These are phyloP conservation scores for Mastigias papua DNA, from an alignment of 30 jellyfish, hydroid and myxozoan genomes.

Conservation along the genomic window DNA sequence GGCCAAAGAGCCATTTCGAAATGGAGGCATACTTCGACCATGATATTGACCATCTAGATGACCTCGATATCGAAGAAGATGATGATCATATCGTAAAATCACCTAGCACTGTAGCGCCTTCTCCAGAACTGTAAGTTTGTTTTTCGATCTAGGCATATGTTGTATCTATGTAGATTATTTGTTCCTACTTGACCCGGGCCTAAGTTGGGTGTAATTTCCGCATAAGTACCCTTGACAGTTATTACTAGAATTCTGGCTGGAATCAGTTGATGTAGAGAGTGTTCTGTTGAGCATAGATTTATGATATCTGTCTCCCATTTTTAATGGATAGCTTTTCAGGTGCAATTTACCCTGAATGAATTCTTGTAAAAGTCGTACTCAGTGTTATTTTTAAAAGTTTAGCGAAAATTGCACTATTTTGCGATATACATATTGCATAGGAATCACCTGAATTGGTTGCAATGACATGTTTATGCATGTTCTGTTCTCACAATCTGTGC, in stretches of 20 bases:
- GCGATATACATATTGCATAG: too few species aligned
- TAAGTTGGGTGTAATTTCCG: constrained; percentile 39
- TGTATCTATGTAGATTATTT: neutral
- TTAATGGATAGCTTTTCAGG: too few species aligned
- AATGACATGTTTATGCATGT: too few species aligned
- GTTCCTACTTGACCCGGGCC: constrained; percentile 1
- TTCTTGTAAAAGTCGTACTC: too few species aligned
- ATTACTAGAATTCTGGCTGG: neutral
- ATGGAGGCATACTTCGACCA: constrained; percentile 68
- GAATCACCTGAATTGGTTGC: too few species aligned
- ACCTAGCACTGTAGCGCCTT: constrained; percentile 62
- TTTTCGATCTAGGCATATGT: neutral
- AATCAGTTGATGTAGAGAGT: too few species aligned
- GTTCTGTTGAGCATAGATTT: too few species aligned
- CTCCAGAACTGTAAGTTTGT: constrained; percentile 79
- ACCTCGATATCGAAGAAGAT: constrained; percentile 88
- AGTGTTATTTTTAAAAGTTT: too few species aligned
- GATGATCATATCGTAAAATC: constrained; percentile 58
- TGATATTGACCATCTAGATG: constrained; percentile 77
- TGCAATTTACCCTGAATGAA: too few species aligned
- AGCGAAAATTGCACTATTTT: too few species aligned
- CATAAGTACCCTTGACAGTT: neutral
- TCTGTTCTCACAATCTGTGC: too few species aligned
- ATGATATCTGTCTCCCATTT: too few species aligned
- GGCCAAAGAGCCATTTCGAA: constrained; percentile 75